Conservation (phyloP, 2,113 vertebrate species). For the Megalops atlanticus region DNA sequence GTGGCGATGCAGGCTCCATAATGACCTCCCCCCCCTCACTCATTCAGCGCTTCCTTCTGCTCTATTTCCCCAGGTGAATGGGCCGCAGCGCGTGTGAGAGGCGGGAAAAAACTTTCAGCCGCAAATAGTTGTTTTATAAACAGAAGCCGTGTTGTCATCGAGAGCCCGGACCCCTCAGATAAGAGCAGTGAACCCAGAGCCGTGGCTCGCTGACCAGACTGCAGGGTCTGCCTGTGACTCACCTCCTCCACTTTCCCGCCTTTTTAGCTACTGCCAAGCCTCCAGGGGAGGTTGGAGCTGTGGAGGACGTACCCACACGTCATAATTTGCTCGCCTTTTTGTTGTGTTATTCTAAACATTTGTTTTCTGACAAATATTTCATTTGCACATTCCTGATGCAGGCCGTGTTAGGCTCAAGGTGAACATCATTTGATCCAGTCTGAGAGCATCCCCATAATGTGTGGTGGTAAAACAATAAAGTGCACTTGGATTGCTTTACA, state of each 20-base stretch:
- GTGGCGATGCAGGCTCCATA: slow-evolving; percentile 68
- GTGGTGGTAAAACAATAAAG: not conserved
- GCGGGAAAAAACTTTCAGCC: slow-evolving; percentile 65
- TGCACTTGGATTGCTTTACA: not conserved
- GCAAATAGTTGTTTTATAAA: slow-evolving; percentile 79
- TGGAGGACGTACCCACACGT: no score
- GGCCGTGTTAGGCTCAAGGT: not conserved
- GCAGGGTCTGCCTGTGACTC: not conserved
- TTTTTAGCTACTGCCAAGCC: not conserved
- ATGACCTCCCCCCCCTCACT: slow-evolving; percentile 76
- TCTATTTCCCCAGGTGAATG: slow-evolving; percentile 83
- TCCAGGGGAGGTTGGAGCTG: not conserved
- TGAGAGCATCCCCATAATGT: not conserved
- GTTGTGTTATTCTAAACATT: no score
- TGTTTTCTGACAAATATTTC: no score
- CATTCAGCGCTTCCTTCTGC: slow-evolving; percentile 80
- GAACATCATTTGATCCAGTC: not conserved
- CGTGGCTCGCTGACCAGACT: not conserved
- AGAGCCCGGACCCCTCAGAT: not conserved
- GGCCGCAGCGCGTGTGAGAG: slow-evolving; percentile 49
- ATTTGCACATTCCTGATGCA: not conserved
- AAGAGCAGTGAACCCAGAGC: not conserved
- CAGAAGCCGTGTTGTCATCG: slow-evolving; percentile 48
- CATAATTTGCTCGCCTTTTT: no score
- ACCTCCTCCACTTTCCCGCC: not conserved